Conservation (phyloP, 2,888 invertebrate species). For the Proisotoma minuta region DNA sequence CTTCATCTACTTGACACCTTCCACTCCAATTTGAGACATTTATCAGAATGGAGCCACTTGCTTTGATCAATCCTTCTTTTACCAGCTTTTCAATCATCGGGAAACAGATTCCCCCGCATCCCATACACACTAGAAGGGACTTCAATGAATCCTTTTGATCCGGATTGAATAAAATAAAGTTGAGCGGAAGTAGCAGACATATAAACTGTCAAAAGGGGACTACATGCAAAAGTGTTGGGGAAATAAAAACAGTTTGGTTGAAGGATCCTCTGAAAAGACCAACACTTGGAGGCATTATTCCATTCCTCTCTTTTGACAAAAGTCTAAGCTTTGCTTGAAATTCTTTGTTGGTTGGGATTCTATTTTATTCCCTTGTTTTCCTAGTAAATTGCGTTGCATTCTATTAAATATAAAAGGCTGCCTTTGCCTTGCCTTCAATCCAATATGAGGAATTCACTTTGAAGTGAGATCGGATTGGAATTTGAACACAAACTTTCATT, state of each 20-base stretch:
- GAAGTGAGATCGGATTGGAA: conserved; percentile 6
- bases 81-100: conserved; percentile 45
- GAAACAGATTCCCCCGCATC: neutral
- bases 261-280: neutral
- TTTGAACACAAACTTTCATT: neutral
- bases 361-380: conserved; percentile 2
- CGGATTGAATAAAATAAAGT: neutral
- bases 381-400: conserved; percentile 1
- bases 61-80: too few species aligned
- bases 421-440: neutral
- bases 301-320: neutral
- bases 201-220: too few species aligned
- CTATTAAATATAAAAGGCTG: conserved; percentile 1
- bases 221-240: neutral
- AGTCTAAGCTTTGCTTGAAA: neutral
- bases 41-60: too few species aligned
- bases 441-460: conserved; percentile 3
- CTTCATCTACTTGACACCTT: too few species aligned
- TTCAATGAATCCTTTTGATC: conserved; percentile 9
- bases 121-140: neutral
- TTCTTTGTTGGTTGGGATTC: neutral
- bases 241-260: neutral
- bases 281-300: neutral
- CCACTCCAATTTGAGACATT: too few species aligned
- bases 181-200: too few species aligned